Conservation (phyloP, 2,797 vertebrate species). For the Chrosomus eos region DNA sequence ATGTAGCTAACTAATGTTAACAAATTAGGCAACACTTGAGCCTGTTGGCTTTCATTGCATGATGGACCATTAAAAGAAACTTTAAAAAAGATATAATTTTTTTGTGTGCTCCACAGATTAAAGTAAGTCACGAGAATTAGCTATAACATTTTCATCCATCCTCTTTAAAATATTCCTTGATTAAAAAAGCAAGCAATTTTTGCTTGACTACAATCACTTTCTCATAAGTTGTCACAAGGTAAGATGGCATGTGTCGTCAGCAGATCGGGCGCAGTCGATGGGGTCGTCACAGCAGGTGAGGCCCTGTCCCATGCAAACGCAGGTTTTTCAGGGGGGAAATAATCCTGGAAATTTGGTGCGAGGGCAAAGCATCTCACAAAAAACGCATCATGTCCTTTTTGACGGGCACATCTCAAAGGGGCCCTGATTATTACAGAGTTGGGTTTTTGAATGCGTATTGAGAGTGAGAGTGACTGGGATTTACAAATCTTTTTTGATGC, state of each 20-base stretch:
- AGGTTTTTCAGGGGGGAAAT: slow-evolving; percentile 27
- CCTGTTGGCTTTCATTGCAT: background rate
- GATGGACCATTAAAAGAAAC: background rate
- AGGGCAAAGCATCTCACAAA: slow-evolving; percentile 56
- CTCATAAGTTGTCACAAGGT: background rate
- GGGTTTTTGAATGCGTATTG: slow-evolving; percentile 42
- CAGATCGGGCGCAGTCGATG: background rate
- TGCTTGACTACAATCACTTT: background rate
- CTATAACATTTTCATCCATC: background rate
- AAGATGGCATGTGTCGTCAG: background rate
- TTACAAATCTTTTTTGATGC: slow-evolving; percentile 69
- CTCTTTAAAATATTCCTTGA: background rate
- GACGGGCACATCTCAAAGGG: slow-evolving; percentile 51
- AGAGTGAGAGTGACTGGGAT: slow-evolving; percentile 58
- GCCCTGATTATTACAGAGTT: slow-evolving; percentile 55
- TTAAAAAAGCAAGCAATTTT: background rate
- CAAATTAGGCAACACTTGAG: background rate
- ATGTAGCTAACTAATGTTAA: background rate
- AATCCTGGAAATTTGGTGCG: slow-evolving; percentile 34
- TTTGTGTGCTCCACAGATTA: background rate
- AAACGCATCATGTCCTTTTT: slow-evolving; percentile 50
- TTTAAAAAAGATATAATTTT: background rate
- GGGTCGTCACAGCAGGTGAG: background rate
- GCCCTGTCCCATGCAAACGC: background rate
- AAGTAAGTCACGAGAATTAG: background rate